phyloP scores from a whole-genome alignment of 1,140 invertebrate species.

The Branchinecta lindahli region DNA sequence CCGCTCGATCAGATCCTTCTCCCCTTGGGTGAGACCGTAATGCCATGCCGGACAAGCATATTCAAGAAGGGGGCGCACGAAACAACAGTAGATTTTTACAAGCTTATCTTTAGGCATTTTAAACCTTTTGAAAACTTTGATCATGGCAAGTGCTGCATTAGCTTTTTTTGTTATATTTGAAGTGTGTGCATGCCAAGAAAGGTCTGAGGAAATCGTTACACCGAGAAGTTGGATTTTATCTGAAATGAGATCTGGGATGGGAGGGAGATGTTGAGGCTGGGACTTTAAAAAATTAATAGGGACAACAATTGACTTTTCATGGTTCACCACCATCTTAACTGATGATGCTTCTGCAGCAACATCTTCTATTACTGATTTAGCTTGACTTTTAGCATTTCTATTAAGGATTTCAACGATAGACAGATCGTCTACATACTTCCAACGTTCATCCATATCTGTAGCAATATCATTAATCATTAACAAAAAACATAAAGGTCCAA shows the following conservation, averaged over 20 bases:
- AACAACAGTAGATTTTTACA: neutral
- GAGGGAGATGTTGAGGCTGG: neutral
- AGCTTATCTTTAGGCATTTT: neutral
- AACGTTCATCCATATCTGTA: neutral
- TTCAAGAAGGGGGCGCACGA: neutral
- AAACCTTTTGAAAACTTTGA: neutral
- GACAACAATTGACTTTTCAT: too few species aligned
- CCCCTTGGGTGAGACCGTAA: neutral
- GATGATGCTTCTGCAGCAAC: too few species aligned
- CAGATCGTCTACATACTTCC: too few species aligned
- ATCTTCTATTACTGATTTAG: too few species aligned
- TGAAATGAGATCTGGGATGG: neutral
- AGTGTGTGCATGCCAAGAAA: neutral
- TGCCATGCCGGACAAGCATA: slow-evolving; percentile 1
- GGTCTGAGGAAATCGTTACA: neutral
- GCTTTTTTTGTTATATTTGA: neutral
- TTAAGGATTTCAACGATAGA: too few species aligned
- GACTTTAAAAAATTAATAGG: too few species aligned
- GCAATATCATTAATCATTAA: neutral
- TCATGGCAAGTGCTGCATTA: neutral
- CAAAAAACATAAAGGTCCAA: neutral
- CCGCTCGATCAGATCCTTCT: neutral
- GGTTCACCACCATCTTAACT: too few species aligned
- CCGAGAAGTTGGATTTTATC: neutral
- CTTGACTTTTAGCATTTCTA: too few species aligned